A percentile compares a stretch with the other conserved stretches of the same genome.
phyloP scores from a whole-genome alignment of 2,113 vertebrate species.

The Cyanoramphus novaezelandiae region DNA sequence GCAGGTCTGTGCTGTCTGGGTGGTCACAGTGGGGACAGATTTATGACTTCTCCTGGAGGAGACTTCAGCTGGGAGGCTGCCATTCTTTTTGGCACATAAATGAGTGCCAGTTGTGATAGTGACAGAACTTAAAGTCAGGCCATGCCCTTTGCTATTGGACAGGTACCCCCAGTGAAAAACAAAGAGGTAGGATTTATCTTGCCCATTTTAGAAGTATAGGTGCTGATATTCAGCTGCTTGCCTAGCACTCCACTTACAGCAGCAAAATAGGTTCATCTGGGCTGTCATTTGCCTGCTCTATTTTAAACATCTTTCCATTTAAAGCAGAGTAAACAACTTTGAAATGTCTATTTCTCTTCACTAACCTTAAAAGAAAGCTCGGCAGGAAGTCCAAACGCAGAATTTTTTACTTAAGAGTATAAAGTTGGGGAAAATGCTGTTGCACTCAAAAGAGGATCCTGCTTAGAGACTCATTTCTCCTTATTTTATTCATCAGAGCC shows the following conservation, averaged over 20 bases:
- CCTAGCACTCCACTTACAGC: not conserved
- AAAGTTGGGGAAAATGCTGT: not conserved
- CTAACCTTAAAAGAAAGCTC: not conserved
- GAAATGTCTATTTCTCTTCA: not conserved
- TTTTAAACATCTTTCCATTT: not conserved
- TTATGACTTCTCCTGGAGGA: not conserved
- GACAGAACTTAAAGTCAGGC: not conserved
- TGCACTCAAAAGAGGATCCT: not conserved
- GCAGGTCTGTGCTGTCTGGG: not conserved
- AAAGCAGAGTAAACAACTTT: not conserved
- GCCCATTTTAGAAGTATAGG: rapidly evolving
- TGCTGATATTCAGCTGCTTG: not conserved
- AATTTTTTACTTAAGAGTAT: not conserved
- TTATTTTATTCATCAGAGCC: not conserved
- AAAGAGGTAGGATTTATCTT: not conserved
- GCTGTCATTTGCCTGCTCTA: not conserved
- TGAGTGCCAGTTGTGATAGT: not conserved
- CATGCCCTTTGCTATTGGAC: not conserved
- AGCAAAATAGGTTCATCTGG: not conserved
- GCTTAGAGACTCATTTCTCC: not conserved
- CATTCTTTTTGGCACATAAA: not conserved
- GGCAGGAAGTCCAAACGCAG: not conserved
- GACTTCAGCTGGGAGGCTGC: not conserved
- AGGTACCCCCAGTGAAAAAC: not conserved
- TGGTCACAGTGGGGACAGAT: not conserved